Evolutionary conservation across 2,888 invertebrate genomes (phyloP), one percentile per base, ranked within the genome.

Genomic region (Malachius bipustulatus): DNA sequence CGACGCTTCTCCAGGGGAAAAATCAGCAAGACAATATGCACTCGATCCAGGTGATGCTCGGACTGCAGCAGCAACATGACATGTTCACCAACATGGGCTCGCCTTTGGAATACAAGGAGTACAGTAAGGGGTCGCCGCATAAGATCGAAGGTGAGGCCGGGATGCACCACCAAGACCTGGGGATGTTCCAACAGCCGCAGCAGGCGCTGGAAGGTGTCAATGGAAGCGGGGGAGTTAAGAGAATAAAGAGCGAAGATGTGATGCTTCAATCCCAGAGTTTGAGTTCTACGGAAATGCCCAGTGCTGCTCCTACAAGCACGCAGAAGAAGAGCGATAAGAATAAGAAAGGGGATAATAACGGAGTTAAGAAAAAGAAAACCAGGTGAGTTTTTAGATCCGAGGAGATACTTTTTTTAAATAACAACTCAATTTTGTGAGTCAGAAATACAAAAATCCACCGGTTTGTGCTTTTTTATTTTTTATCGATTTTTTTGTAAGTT

Each of bases 351-450:
- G 84, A 84, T 57, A 84, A 82, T 51, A 85, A 82, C 57, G 84
- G 84, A 31, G 82, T 85, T 24, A 89, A 89, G 61, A 89, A 89
- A 66, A 89, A 89, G 64, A 89, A 89, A 66, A 89, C 89, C 35
- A 82, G 89, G 89, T 88, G 60, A 57, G 61, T 54, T 15, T 34
- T 34, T n/a, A n/a, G n/a, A n/a, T n/a, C n/a, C n/a, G n/a, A n/a
- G n/a, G n/a, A n/a, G n/a, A n/a, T n/a, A n/a, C n/a, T n/a, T n/a
- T n/a, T n/a, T n/a, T n/a, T n/a, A n/a, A n/a, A n/a, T n/a, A n/a
- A n/a, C n/a, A n/a, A n/a, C n/a, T n/a, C n/a, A n/a, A n/a, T n/a
- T n/a, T n/a, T n/a, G n/a, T n/a, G n/a, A n/a, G n/a, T n/a, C n/a
- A n/a, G n/a, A n/a, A n/a, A n/a, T n/a, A n/a, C n/a, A n/a, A n/a